Evolutionary conservation across 2,797 vertebrate genomes (phyloP), one percentile per base, ranked within the genome.

Genomic region (Heterohyrax brucei): DNA sequence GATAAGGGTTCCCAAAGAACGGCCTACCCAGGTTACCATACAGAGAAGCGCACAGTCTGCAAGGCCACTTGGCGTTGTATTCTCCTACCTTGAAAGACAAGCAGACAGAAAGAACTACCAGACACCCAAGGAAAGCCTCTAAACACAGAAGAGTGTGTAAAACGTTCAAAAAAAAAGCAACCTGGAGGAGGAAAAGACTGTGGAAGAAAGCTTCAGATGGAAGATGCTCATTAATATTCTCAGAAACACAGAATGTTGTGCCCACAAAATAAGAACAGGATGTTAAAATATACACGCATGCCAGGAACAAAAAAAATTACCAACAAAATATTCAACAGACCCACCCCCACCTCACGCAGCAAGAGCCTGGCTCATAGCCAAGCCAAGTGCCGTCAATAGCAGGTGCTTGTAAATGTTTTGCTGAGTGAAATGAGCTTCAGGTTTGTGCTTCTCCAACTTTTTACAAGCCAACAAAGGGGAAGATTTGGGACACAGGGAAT

Each of bases 301-400:
- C 10, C 1, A 13, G 30, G 10, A 30, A 68, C 13, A 68, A 68
- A 68, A 68, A 44, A 79, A 66, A 39, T 72, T 61, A 91, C 79
- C 88, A 84, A 88, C 16, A 81, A 50, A 79, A 89, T 66, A 39
- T 48, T 66, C 66, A 87, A 53, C 33, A 87, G 70, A 79, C 33
- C 30, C 28, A 66, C 22, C 13, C 56, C 33, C 26, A 64, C 10
- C 12, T 10, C 79, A 62, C 26, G 18, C 9, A 62, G 64, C 6
- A 76, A 79, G 46, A 75, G 24, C 46, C 56, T 73, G 13, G 73
- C 28, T 44, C 2, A 64, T 7, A 39, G 39, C 39, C 39, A 39
- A 39, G 39, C 39, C 39, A 39, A 39, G 39, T 39, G 39, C 39
- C 39, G 39, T 39, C 18, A 5, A 86, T 6, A 56, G 86, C 46